Evolutionary conservation across 2,113 vertebrate genomes (phyloP), one percentile per base, ranked within the genome.

Genomic region (Zapus hudsonius): DNA sequence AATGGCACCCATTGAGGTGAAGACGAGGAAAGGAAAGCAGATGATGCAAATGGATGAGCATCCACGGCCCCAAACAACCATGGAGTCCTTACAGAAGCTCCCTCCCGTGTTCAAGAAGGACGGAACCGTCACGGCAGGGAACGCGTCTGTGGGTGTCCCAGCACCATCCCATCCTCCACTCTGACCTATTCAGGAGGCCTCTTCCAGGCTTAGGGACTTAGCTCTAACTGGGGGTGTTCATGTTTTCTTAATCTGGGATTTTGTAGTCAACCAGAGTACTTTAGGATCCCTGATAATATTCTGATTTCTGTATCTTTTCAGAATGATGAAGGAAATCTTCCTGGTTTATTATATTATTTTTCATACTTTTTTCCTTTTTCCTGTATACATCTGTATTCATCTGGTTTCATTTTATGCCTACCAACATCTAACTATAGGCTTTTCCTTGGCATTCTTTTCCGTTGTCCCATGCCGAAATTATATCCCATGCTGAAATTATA

Each of bases 91-190:
- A 97, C 98, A 97, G 7, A 99, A 99, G 84, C 98, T 99, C 19
- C 97, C 99, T 0, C 22, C 98, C 0, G 97, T 99, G 90, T 99
- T 99, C 89, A 99, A 99, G 97, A 99, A 99, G 94, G 98, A 98
- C 7, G 99, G 99, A 3, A 99, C 99, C 0, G 99, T 99, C 80
- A 99, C 99, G 0, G 99, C 99, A 33, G 99, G 99, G 61, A 99
- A 99, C 11, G 99, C 99, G 8, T 99, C 99, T 13, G 99, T 99
- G 96, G 95, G 99, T 83, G 29, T 80, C 33, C 1, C 29, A 31
- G 0, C 17, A 9, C 19, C 3, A 7, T 4, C 78, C 38, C 5
- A 5, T 27, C 1, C 27, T 42, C 82, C 76, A n/a, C n/a, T n/a
- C n/a, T n/a, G n/a, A n/a, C n/a, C n/a, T n/a, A n/a, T n/a, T n/a